phyloP scores from a whole-genome alignment of 2,888 invertebrate species.

The Xestobium rufovillosum region DNA sequence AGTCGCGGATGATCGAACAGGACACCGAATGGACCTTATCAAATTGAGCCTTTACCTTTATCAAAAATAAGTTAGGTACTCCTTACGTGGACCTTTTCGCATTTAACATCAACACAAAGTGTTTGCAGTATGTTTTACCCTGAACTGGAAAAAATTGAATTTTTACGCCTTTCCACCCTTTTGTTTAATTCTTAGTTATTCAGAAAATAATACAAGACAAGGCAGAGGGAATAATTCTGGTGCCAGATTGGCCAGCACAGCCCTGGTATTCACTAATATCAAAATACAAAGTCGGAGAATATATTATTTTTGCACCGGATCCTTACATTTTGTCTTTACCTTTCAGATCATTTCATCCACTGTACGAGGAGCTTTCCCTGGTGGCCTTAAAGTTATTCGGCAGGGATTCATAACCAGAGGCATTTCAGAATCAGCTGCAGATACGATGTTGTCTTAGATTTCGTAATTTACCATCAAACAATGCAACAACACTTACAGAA shows the following conservation, averaged over 20 bases:
- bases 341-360: conserved; percentile 4
- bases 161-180: conserved; percentile 10
- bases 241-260: conserved; percentile 7
- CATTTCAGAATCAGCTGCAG: conserved; percentile 10
- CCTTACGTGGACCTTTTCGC: too few species aligned
- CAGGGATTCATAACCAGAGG: conserved; percentile 2
- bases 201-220: conserved; percentile 8
- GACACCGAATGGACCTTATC: too few species aligned
- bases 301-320: conserved; percentile 7
- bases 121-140: too few species aligned
- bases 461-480: conserved; percentile 13
- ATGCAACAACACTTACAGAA: conserved; percentile 6
- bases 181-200: conserved; percentile 5
- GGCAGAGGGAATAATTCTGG: conserved; percentile 8
- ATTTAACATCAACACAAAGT: too few species aligned
- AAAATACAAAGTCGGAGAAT: too few species aligned
- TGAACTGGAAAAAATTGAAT: too few species aligned
- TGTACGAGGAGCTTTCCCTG: conserved; percentile 7
- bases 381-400: conserved; percentile 5
- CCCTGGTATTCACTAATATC: conserved; percentile 11
- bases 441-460: conserved; percentile 13
- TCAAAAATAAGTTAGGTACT: too few species aligned
- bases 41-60: too few species aligned
- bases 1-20: too few species aligned
- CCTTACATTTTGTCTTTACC: conserved; percentile 1